Evolutionary conservation across 2,113 vertebrate species (phyloP), one percentile per base, ranked within the genome.

Genomic region (Eudorcas thomsonii): DNA sequence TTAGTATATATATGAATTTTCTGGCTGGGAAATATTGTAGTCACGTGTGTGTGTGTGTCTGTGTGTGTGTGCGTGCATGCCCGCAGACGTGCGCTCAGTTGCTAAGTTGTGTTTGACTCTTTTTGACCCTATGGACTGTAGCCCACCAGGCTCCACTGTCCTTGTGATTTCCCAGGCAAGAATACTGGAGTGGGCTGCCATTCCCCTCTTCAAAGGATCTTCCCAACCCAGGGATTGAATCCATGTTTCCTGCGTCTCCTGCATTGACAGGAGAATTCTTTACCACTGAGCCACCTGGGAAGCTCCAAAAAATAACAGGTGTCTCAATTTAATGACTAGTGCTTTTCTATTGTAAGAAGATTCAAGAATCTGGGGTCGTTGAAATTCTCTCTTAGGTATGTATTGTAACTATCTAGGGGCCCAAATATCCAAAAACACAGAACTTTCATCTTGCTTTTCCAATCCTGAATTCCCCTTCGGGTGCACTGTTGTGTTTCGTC

Each of bases 31-130:
- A 55, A 39, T 55, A 84, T 23, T 25, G 7, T 84, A 39, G 81
- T 36, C 81, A 36, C 0, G 1, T 77, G 39, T 26, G 36, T 43
- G 21, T 74, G 36, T 25, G 23, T 19, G 33, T 67, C 4, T 52
- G 1, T 77, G 39, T 26, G 36, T 43, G 21, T 74, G 36, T 25
- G 23, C 10, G 33, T 67, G 3, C 1, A 10, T 52, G 7, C 3
- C 0, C 0, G 0, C 13, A 1, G 0, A 1, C 3, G 0, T 4
- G n/a, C 10, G 1, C 2, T 16, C 36, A 39, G 67, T 77, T 77
- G 39, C 36, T 77, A 77, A 14, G 39, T 77, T 1, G 1, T 77
- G 36, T 26, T 43, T 77, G 71, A 43, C 36, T 43, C 36, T 43
- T 77, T 43, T 1, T 43, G 71, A 77, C 71, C 39, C 36, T 3